These are phyloP conservation scores for Thamnophis elegans DNA, from an alignment of 2,797 vertebrate species.

Conservation along the genomic window DNA sequence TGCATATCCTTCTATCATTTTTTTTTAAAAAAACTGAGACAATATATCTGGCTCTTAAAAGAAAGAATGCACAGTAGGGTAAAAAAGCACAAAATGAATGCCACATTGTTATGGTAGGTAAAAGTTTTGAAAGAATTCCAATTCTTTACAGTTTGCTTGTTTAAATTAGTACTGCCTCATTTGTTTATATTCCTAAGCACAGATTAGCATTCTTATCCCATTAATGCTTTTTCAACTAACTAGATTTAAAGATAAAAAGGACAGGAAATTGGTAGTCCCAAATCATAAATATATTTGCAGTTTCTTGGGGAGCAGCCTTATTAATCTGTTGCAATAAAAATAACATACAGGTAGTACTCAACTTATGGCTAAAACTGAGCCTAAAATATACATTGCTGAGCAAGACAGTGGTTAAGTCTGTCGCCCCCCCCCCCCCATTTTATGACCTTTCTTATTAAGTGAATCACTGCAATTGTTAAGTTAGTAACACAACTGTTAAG, in stretches of 20 bases:
- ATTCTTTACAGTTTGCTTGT: not conserved
- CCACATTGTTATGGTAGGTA: not conserved
- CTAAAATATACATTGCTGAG: not conserved
- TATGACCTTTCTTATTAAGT: not conserved
- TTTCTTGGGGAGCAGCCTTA: not conserved
- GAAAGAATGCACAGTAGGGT: constrained; percentile 19
- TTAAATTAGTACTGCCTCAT: constrained; percentile 11
- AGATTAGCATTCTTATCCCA: not conserved
- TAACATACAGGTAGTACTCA: not conserved
- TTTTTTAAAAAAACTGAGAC: not conserved
- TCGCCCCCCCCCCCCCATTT: not conserved
- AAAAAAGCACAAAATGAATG: constrained; percentile 10
- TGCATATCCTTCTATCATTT: not conserved
- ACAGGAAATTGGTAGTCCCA: not conserved
- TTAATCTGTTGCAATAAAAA: not conserved
- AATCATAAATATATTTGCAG: not conserved
- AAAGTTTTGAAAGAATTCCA: constrained; percentile 7
- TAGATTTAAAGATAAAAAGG: not conserved
- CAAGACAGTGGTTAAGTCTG: not conserved
- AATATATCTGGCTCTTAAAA: not conserved
- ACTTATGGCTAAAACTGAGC: not conserved
- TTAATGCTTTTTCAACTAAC: not conserved
- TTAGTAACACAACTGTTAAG: not conserved
- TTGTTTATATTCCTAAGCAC: not conserved
- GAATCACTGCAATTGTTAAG: not conserved